phyloP scores from a whole-genome alignment of 2,888 invertebrate species.

The Stenolophus ochropezus region DNA sequence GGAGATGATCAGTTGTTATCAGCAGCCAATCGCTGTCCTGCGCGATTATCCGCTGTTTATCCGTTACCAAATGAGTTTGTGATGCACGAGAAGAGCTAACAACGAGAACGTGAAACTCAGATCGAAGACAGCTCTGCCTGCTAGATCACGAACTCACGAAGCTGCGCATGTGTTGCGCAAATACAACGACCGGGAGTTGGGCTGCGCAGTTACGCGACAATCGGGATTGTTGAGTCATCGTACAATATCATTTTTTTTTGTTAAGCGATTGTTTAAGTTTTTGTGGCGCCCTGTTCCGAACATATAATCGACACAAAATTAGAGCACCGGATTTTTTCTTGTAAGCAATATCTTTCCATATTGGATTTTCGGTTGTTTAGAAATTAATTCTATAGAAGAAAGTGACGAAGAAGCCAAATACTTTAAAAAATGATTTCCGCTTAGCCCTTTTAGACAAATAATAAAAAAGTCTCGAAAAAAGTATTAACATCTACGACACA shows the following conservation, averaged over 20 bases:
- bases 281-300: too few species aligned
- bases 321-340: too few species aligned
- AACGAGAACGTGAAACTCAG: slow-evolving; percentile 47
- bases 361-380: too few species aligned
- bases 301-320: too few species aligned
- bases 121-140: slow-evolving; percentile 25
- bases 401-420: too few species aligned
- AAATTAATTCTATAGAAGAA: too few species aligned
- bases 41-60: slow-evolving; percentile 26
- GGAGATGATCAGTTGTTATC: slow-evolving; percentile 23
- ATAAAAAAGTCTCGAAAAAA: too few species aligned
- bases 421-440: too few species aligned
- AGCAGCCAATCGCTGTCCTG: slow-evolving; percentile 22
- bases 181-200: slow-evolving; percentile 5
- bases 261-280: background rate
- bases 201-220: slow-evolving; percentile 48
- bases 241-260: background rate
- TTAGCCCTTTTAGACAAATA: too few species aligned
- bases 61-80: slow-evolving; percentile 46
- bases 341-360: too few species aligned
- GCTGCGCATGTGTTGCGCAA: slow-evolving; percentile 34
- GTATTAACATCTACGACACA: too few species aligned
- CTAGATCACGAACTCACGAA: slow-evolving; percentile 6
- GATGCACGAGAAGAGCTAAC: slow-evolving; percentile 39
- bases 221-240: slow-evolving; percentile 33